Percentiles rank a stretch among this genome's conserved stretches.
Conservation (phyloP, 2,888 invertebrate genomes). For the Caenorhabditis doughertyi region DNA sequence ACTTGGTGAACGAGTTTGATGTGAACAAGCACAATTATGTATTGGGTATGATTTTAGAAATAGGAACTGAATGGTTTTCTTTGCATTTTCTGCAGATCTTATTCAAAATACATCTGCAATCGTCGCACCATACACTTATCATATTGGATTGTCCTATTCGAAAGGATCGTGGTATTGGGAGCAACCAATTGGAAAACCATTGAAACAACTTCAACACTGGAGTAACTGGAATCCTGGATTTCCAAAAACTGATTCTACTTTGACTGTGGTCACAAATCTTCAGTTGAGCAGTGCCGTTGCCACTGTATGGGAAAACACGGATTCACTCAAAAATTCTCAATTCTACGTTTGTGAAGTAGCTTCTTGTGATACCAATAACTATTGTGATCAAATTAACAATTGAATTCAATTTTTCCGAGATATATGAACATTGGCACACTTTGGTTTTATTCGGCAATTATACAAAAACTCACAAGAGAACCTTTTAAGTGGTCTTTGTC, state of each 20-base stretch:
- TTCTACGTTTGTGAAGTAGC: constrained; percentile 41
- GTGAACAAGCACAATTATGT: constrained; percentile 25
- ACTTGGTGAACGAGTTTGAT: constrained; percentile 33
- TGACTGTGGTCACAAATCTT: not conserved
- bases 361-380: constrained; percentile 48
- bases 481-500: no score
- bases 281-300: not conserved
- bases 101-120: constrained; percentile 1
- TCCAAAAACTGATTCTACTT: not conserved
- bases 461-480: no score
- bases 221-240: constrained; percentile 14
- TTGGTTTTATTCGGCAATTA: no score
- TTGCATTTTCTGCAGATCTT: not conserved
- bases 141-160: constrained; percentile 21
- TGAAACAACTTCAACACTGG: not conserved
- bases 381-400: constrained; percentile 12
- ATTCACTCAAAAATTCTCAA: not conserved
- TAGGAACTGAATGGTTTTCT: not conserved
- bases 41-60: not conserved
- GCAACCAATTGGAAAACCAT: constrained; percentile 13
- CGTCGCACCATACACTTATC: constrained; percentile 16
- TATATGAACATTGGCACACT: no score
- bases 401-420: not conserved
- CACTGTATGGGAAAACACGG: constrained; percentile 30
- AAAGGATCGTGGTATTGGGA: constrained; percentile 32